Conservation (phyloP, 2,113 vertebrate genomes). For the Macquaria australasica region DNA sequence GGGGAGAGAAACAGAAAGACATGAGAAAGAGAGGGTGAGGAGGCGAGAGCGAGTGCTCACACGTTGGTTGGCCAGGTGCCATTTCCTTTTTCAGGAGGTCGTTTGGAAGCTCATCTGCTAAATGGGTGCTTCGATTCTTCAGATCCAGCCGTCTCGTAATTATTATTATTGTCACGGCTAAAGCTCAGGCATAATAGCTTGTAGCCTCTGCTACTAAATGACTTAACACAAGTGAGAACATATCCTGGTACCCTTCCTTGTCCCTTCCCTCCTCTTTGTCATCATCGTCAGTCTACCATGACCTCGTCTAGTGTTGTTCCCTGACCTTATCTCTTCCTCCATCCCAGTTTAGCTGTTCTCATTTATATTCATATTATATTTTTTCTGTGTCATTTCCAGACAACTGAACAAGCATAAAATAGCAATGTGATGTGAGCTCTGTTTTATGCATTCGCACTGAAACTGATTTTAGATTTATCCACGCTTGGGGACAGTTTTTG, state of each 20-base stretch:
- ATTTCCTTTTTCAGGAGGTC: slow-evolving; percentile 62
- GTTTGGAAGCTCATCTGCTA: slow-evolving; percentile 73
- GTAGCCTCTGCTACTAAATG: slow-evolving; percentile 71
- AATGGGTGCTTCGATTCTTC: slow-evolving; percentile 73
- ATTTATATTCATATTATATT: background rate
- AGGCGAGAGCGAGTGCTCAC: slow-evolving; percentile 49
- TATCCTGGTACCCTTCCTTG: slow-evolving; percentile 9
- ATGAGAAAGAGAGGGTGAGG: background rate
- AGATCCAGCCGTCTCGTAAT: slow-evolving; percentile 60
- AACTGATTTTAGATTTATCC: background rate
- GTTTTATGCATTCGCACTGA: background rate
- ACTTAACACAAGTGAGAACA: slow-evolving; percentile 72
- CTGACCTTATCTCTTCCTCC: background rate
- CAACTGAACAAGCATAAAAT: background rate
- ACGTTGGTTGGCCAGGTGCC: slow-evolving; percentile 57
- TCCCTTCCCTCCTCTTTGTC: background rate
- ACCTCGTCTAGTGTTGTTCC: background rate
- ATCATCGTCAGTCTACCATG: background rate
- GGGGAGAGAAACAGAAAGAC: slow-evolving; percentile 25
- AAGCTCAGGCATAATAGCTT: slow-evolving; percentile 72
- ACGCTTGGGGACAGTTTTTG: background rate
- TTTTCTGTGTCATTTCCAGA: background rate
- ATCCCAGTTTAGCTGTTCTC: background rate
- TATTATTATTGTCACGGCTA: slow-evolving; percentile 78
- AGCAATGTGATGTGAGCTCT: background rate